Conservation (phyloP, 1,140 invertebrate genomes). For the Polypedilum vanderplanki region DNA sequence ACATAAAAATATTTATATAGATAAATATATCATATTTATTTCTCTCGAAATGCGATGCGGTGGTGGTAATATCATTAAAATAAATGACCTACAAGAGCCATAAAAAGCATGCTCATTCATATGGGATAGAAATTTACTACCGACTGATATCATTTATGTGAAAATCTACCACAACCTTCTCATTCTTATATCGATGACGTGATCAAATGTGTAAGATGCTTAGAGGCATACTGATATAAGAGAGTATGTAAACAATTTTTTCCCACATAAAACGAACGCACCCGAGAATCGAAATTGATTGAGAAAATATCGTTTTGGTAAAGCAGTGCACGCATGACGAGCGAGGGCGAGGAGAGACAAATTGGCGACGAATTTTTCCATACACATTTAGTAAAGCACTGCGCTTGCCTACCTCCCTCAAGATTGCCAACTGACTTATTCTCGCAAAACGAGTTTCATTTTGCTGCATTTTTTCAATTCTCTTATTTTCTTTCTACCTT, state of each 20-base stretch:
- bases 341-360: background rate
- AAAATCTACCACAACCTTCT: background rate
- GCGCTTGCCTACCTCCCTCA: background rate
- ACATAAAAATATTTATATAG: too few species aligned
- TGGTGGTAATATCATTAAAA: slow-evolving; percentile 14
- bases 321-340: too few species aligned
- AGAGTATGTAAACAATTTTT: too few species aligned
- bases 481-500: background rate
- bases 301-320: too few species aligned
- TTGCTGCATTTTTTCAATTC: background rate
- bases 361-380: slow-evolving; percentile 1
- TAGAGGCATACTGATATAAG: too few species aligned
- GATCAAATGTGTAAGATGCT: background rate
- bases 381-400: background rate
- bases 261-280: too few species aligned
- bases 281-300: too few species aligned
- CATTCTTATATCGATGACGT: background rate
- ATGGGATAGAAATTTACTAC: background rate
- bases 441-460: background rate
- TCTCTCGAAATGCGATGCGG: background rate
- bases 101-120: background rate
- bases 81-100: slow-evolving; percentile 12
- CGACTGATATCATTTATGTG: background rate
- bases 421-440: background rate
- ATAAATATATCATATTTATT: background rate